Base-by-base conservation (phyloP, 1,140 invertebrate species). In the Nasonia vitripennis region DNA sequence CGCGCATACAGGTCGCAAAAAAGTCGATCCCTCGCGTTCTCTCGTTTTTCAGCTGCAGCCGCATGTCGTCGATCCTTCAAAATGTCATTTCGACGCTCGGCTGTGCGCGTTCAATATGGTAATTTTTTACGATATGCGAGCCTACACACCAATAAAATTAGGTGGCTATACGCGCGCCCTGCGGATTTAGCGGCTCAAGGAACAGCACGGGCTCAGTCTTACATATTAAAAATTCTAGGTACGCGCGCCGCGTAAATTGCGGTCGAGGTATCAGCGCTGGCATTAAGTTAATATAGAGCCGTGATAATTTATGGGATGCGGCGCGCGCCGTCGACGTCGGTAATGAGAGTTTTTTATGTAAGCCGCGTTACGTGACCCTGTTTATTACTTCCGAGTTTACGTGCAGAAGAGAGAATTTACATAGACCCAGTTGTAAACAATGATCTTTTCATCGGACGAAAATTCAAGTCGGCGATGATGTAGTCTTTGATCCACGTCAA, bases 1-100 rank as follows among this genome's bases (percentile, higher is more conserved):
- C 1, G 10, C 41, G 7, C 9, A 45, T 9, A 7, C 41, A 45
- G 41, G 41, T 45, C 41, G 6, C 41, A 10, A 45, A 31, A 71
- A 73, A 71, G 17, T 27, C n/a, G n/a, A 45, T 45, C 68, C 41
- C 68, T n/a, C 23, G 27, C 48, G 41, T 70, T 73, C 37, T 79
- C 75, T 71, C 45, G 41, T 51, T 78, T 84, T 78, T 55, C 45
- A 67, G 12, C 34, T 71, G 34, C n/a, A 34, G 10, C 23, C 31
- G 62, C 70, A 20, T 67, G 78, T 80, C 48, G 51, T 74, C 84
- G 84, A 85, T 81, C 55, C 71, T 75, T 85, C 78, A 68, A 81
- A 81, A 75, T 79, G 77, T 73, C 75, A 71, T 14, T 9, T 75
- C 70, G 34, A 12, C 23, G 48, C 14, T 17, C 41, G 41, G 41